These are phyloP conservation scores for Synergus japonicus DNA, from an alignment of 2,888 invertebrate genomes.

Conservation along the genomic window DNA sequence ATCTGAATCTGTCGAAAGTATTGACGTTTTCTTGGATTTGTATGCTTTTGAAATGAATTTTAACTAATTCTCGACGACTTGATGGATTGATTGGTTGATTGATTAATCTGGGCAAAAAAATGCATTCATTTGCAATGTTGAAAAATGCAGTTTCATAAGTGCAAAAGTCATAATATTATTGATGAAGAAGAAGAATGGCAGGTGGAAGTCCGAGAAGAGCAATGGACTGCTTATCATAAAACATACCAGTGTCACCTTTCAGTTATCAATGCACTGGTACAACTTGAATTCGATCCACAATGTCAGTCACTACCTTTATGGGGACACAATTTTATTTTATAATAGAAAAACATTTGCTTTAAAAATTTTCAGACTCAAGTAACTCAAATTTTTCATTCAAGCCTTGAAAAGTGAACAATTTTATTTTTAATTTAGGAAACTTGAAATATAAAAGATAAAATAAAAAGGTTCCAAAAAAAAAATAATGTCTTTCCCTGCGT, in stretches of 20 bases:
- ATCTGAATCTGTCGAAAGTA: neutral
- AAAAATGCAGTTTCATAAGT: slow-evolving; percentile 18
- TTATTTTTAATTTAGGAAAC: too few relatives aligned
- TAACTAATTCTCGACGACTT: neutral
- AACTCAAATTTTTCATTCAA: too few relatives aligned
- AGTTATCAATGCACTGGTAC: slow-evolving; percentile 70
- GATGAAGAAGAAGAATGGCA: slow-evolving; percentile 21
- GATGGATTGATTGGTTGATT: neutral
- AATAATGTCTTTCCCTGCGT: too few relatives aligned
- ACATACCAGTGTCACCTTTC: slow-evolving; percentile 72
- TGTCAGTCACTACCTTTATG: neutral
- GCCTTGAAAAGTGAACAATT: too few relatives aligned
- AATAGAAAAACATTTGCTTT: neutral
- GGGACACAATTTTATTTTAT: neutral
- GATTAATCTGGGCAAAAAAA: neutral
- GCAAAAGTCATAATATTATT: slow-evolving; percentile 29
- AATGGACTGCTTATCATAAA: slow-evolving; percentile 62
- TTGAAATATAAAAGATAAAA: too few relatives aligned
- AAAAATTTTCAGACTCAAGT: neutral
- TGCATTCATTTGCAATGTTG: neutral
- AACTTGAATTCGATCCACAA: slow-evolving; percentile 65
- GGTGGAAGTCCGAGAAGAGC: slow-evolving; percentile 35
- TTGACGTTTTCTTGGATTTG: neutral
- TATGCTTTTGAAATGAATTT: neutral
- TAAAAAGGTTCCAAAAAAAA: too few relatives aligned